Evolutionary conservation across 2,888 invertebrate genomes (phyloP).

Genomic region (Octonoba sinensis): DNA sequence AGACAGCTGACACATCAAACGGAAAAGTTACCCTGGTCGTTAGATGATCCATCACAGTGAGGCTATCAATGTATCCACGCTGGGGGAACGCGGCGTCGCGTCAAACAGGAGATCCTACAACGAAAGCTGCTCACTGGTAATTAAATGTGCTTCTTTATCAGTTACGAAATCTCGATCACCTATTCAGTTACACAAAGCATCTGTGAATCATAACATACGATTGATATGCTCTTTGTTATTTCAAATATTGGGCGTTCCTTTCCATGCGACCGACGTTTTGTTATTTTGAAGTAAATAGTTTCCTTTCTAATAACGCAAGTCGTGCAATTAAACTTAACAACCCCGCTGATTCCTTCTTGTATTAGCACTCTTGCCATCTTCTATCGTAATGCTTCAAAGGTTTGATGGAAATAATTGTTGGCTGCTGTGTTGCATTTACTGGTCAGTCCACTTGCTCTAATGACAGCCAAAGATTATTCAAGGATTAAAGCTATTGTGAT

Average conservation of each 20-base stretch:
- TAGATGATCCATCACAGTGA: constrained; percentile 51
- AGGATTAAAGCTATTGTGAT: too few species aligned
- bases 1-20: constrained; percentile 46
- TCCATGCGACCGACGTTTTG: too few species aligned
- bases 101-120: constrained; percentile 13
- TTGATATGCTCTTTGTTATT: constrained; percentile 22
- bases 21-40: constrained; percentile 27
- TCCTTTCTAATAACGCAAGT: too few species aligned
- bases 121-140: constrained; percentile 20
- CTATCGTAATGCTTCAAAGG: too few species aligned
- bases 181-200: constrained; percentile 9
- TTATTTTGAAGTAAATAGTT: too few species aligned
- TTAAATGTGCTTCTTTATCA: constrained; percentile 39
- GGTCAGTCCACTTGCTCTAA: too few species aligned
- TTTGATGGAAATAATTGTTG: too few species aligned
- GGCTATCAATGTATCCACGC: constrained; percentile 15
- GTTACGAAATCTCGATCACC: constrained; percentile 18
- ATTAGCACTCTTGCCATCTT: too few species aligned
- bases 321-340: too few species aligned
- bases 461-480: too few species aligned
- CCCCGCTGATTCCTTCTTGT: too few species aligned
- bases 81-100: constrained; percentile 7
- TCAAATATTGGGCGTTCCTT: not conserved
- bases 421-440: too few species aligned
- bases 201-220: constrained; percentile 7